Conservation (phyloP, 2,888 invertebrate genomes). For the Escarpia spicata region DNA sequence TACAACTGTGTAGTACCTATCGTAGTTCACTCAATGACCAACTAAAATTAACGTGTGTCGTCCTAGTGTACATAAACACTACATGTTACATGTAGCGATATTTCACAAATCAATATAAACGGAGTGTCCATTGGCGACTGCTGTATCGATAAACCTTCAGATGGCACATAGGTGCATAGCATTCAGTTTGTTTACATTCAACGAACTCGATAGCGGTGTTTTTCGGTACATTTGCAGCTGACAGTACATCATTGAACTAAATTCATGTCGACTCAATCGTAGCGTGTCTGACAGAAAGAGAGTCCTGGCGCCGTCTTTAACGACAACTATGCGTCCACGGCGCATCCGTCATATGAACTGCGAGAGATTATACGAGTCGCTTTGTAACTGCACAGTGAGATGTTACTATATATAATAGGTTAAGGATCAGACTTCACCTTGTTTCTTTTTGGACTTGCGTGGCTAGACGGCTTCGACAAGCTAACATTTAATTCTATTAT, state of each 20-base stretch:
- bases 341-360: background rate
- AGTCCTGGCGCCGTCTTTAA: background rate
- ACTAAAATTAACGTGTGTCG: no score
- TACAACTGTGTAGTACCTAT: no score
- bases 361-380: background rate
- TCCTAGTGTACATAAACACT: no score
- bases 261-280: background rate
- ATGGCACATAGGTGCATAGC: background rate
- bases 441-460: background rate
- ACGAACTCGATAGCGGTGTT: background rate
- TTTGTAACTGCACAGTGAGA: background rate
- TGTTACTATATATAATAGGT: background rate
- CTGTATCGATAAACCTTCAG: no score
- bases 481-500: background rate
- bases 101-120: no score
- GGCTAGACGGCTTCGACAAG: background rate
- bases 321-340: background rate
- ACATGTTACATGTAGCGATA: no score
- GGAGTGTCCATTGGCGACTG: no score
- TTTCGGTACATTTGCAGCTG: background rate
- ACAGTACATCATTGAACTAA: background rate
- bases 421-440: background rate
- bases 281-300: background rate
- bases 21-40: no score
- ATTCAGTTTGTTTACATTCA: background rate